Evolutionary conservation across 2,888 invertebrate genomes (phyloP).

Genomic region (Conchocele bisecta): DNA sequence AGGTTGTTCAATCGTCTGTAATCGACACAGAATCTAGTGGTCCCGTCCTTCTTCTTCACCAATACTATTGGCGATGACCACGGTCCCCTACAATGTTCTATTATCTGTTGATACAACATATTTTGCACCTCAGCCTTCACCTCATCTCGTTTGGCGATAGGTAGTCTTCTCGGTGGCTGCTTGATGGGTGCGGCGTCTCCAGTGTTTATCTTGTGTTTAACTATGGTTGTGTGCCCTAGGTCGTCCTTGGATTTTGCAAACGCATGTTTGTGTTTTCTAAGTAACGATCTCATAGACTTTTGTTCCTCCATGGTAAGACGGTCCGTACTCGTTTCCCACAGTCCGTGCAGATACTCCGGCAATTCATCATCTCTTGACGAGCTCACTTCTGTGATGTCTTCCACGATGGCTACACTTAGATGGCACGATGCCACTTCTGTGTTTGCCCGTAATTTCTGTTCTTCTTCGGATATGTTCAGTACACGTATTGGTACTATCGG

Average conservation of each 20-base stretch:
- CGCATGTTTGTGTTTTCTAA: background rate
- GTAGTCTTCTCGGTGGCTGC: conserved; percentile 12
- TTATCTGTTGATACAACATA: conserved; percentile 23
- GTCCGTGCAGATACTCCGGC: background rate
- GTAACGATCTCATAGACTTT: background rate
- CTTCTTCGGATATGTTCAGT: conserved; percentile 3
- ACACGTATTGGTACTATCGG: conserved; percentile 16
- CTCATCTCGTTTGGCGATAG: conserved; percentile 1
- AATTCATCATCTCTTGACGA: too few species aligned
- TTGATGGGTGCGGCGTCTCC: conserved; percentile 5
- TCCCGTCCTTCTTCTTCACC: conserved; percentile 77
- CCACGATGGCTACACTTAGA: too few species aligned
- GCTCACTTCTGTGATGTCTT: too few species aligned
- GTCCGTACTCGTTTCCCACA: background rate
- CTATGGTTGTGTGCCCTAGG: background rate
- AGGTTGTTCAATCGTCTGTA: conserved; percentile 62
- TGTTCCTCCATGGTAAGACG: background rate
- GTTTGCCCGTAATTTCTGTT: conserved; percentile 4
- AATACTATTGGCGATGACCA: conserved; percentile 80
- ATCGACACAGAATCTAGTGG: conserved; percentile 65
- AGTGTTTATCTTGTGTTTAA: conserved; percentile 6
- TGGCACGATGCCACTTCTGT: conserved; percentile 1
- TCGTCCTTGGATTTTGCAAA: conserved; percentile 1
- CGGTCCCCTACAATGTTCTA: conserved; percentile 68
- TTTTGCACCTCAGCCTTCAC: conserved; percentile 7